Evolutionary conservation across 2,113 vertebrate species (phyloP).

Genomic region (Hirundichthys speculiger): DNA sequence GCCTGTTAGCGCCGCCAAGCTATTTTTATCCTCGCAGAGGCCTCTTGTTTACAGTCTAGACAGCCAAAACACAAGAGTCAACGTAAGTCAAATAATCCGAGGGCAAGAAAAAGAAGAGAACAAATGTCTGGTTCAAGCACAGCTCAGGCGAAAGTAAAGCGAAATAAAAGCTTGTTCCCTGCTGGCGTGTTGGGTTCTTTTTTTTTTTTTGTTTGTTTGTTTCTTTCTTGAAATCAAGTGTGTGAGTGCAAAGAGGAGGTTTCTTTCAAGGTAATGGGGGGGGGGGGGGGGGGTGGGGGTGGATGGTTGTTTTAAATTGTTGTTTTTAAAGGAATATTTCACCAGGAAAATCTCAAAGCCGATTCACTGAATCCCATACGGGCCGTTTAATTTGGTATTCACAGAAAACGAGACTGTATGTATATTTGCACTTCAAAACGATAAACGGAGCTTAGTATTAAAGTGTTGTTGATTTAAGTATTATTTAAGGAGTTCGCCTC

Average conservation of each 20-base stretch:
- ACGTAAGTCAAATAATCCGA: constrained; percentile 61
- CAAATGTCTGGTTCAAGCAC: constrained; percentile 20
- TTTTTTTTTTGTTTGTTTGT: not conserved
- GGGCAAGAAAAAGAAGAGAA: constrained; percentile 39
- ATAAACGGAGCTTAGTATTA: constrained; percentile 17
- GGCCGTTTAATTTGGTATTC: constrained; percentile 17
- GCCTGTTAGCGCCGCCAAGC: constrained; percentile 50
- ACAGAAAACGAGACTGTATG: constrained; percentile 15
- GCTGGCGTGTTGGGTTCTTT: not conserved
- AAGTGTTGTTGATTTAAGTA: constrained; percentile 19
- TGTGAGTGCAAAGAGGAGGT: not conserved
- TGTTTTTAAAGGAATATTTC: constrained; percentile 34
- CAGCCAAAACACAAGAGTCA: constrained; percentile 54
- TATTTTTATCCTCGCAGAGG: constrained; percentile 56
- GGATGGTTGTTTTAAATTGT: constrained; percentile 25
- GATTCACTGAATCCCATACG: constrained; percentile 20
- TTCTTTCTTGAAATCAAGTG: not conserved
- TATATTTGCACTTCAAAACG: constrained; percentile 24
- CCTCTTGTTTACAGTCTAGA: constrained; percentile 51
- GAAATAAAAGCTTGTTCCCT: constrained; percentile 1
- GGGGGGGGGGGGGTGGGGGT: not conserved
- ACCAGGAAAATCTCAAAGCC: constrained; percentile 7
- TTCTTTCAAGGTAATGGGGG: constrained; percentile 6
- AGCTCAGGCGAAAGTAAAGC: constrained; percentile 18
- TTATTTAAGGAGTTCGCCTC: constrained; percentile 4